phyloP scores from a whole-genome alignment of 2,888 invertebrate species.

The Troides oblongomaculatus region DNA sequence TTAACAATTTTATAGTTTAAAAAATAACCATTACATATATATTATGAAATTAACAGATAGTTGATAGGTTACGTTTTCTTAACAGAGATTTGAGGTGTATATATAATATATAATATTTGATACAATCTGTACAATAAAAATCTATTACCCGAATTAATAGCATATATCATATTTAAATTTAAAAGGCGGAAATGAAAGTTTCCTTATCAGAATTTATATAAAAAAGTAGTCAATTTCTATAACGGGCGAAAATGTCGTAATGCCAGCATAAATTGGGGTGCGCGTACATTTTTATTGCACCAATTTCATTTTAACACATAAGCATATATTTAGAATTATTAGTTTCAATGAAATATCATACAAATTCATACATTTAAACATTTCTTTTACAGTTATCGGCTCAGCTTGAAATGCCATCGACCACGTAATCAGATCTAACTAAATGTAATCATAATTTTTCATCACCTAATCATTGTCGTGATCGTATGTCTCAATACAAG shows the following conservation, averaged over 20 bases:
- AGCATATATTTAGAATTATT: conserved; percentile 51
- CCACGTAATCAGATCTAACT: no score
- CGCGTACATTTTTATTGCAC: conserved; percentile 48
- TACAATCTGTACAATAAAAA: background rate
- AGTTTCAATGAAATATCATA: background rate
- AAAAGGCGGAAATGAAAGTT: conserved; percentile 30
- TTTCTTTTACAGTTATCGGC: no score
- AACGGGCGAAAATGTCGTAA: conserved; percentile 46
- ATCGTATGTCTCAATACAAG: no score
- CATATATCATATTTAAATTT: conserved; percentile 11
- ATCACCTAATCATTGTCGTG: no score
- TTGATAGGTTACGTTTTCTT: no score
- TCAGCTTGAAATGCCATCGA: no score
- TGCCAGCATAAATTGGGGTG: conserved; percentile 46
- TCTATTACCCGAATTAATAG: background rate
- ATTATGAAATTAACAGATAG: no score
- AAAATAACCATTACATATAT: no score
- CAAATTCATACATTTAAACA: background rate
- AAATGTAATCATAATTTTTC: no score
- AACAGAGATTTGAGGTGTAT: no score
- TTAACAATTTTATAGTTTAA: no score
- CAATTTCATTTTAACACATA: conserved; percentile 45
- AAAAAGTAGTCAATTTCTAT: conserved; percentile 48
- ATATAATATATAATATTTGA: no score
- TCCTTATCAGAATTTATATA: conserved; percentile 37